A percentile compares a stretch with the other conserved stretches of the same genome.
Evolutionary conservation across 1,140 invertebrate species (phyloP).

Genomic region (Microplitis mediator): DNA sequence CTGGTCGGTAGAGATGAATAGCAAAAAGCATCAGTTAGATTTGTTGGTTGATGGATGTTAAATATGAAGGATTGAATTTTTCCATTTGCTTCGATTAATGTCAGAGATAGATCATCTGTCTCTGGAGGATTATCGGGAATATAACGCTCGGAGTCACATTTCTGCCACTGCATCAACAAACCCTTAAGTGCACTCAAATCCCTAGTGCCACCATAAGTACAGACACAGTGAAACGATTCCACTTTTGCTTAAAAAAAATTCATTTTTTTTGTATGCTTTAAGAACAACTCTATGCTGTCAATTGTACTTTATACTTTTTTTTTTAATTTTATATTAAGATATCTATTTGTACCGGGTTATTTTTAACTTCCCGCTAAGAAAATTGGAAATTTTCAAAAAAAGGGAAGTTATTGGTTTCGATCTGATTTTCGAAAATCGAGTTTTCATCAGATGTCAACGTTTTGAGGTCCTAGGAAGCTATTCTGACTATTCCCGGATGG

Average conservation of each 20-base stretch:
- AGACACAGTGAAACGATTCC: background rate
- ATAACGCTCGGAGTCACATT: constrained; percentile 12
- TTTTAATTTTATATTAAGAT: background rate
- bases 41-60: background rate
- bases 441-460: no score
- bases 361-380: no score
- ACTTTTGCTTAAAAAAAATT: background rate
- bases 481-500: no score
- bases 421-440: no score
- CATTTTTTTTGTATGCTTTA: background rate
- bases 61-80: constrained; percentile 10
- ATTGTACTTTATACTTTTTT: background rate
- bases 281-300: background rate
- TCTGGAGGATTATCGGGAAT: constrained; percentile 7
- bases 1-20: background rate
- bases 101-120: constrained; percentile 8
- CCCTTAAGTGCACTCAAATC: constrained; percentile 12
- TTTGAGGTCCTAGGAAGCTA: no score
- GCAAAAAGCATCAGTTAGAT: background rate
- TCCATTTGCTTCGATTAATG: constrained; percentile 10
- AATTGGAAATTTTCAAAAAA: no score
- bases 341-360: background rate
- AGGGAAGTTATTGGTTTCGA: no score
- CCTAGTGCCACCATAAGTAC: background rate
- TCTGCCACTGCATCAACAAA: constrained; percentile 7